Conservation (phyloP, 2,113 vertebrate genomes). For the Hemichromis elongatus region DNA sequence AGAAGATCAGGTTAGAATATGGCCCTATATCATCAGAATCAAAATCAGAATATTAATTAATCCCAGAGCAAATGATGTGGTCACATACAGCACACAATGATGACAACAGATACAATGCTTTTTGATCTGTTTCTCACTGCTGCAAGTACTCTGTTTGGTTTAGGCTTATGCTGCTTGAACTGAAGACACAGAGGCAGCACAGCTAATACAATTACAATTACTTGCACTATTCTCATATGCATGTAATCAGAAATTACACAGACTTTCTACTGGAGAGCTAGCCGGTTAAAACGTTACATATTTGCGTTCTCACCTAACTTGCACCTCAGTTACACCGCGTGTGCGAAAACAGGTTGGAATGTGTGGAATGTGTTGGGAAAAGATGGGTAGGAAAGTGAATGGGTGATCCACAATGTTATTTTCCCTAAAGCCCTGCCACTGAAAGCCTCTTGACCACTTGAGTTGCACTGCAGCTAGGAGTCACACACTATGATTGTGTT, state of each 20-base stretch:
- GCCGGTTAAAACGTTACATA: background rate
- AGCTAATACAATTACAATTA: background rate
- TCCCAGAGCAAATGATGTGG: background rate
- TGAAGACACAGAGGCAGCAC: background rate
- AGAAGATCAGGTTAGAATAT: background rate
- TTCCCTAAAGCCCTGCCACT: conserved; percentile 7
- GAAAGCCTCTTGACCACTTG: conserved; percentile 14
- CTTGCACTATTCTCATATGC: background rate
- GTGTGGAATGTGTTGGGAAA: background rate
- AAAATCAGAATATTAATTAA: background rate
- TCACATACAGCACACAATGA: background rate
- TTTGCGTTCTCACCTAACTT: background rate
- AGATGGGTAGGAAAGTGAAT: background rate
- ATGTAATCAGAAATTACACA: background rate
- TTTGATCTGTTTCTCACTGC: background rate
- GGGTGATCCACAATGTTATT: background rate
- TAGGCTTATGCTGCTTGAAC: background rate
- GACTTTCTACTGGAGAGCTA: background rate
- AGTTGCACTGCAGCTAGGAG: conserved; percentile 18
- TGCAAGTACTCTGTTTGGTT: background rate
- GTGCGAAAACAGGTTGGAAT: background rate
- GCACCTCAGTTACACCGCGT: background rate
- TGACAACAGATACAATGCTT: background rate
- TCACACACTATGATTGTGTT: conserved; percentile 37
- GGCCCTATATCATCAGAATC: background rate